These are phyloP conservation scores for Thalassoma bifasciatum DNA, from an alignment of 2,113 vertebrate genomes.

Conservation along the genomic window DNA sequence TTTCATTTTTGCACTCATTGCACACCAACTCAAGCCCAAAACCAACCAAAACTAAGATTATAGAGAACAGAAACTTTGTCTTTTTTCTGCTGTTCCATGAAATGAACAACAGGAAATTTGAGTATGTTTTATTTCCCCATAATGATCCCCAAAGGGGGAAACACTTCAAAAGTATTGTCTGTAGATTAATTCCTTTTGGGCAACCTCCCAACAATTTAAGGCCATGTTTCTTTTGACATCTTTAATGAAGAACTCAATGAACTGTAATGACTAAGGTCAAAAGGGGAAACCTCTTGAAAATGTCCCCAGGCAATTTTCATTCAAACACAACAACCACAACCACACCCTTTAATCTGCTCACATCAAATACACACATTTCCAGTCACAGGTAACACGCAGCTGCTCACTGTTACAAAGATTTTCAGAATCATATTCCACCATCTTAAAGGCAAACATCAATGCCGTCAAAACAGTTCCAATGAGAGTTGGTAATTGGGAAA, in stretches of 20 bases:
- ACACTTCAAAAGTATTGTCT: conserved; percentile 26
- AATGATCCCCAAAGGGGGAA: conserved; percentile 20
- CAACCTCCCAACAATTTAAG: conserved; percentile 19
- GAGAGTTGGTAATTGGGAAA: conserved; percentile 58
- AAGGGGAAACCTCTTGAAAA: conserved; percentile 8
- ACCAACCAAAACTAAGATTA: no score
- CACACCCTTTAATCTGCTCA: background rate
- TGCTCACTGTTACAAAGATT: conserved; percentile 31
- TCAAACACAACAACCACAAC: conserved; percentile 25
- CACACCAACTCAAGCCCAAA: no score
- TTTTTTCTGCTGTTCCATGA: conserved; percentile 11
- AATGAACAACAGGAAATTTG: conserved; percentile 44
- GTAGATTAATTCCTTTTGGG: conserved; percentile 37
- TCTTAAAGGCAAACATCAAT: conserved; percentile 26
- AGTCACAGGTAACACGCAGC: background rate
- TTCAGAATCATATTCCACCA: conserved; percentile 17
- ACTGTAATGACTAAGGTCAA: conserved; percentile 36
- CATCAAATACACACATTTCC: background rate
- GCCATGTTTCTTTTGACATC: conserved; percentile 13
- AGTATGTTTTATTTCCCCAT: conserved; percentile 19
- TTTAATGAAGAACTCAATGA: conserved; percentile 18
- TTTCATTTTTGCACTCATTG: no score
- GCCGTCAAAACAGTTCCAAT: conserved; percentile 51
- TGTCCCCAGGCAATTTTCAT: background rate
- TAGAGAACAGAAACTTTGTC: no score